Evolutionary conservation across 2,113 vertebrate genomes (phyloP).

Genomic region (Aldabrachelys gigantea): DNA sequence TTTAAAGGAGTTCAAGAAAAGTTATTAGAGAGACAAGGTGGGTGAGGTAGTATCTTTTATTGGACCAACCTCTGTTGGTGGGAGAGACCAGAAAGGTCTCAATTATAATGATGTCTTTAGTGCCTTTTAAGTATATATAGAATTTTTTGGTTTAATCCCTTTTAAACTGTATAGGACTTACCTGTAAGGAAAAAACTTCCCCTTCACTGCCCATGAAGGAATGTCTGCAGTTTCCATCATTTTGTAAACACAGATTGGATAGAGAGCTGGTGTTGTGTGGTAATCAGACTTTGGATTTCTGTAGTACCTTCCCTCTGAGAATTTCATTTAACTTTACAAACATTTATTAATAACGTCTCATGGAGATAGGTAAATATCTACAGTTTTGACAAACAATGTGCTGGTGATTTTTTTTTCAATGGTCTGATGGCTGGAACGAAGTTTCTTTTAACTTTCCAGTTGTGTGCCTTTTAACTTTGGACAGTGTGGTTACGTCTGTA

Average conservation of each 20-base stretch:
- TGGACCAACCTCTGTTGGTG: no score
- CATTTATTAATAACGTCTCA: not conserved
- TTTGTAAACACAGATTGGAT: not conserved
- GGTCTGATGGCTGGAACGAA: not conserved
- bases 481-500: no score
- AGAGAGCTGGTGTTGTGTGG: not conserved
- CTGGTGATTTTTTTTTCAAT: not conserved
- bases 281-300: not conserved
- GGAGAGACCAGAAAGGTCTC: not conserved
- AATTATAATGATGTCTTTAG: not conserved
- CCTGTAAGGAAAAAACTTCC: not conserved
- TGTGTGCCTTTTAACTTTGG: no score
- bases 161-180: not conserved
- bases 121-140: not conserved
- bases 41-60: no score
- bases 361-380: accelerated
- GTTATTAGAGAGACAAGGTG: no score
- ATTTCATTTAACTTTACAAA: not conserved
- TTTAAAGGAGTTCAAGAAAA: not conserved
- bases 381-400: not conserved
- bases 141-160: not conserved
- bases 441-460: not conserved
- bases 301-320: not conserved
- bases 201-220: not conserved
- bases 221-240: not conserved